Conservation (phyloP, 1,140 invertebrate genomes). For the Temnothorax longispinosus region DNA sequence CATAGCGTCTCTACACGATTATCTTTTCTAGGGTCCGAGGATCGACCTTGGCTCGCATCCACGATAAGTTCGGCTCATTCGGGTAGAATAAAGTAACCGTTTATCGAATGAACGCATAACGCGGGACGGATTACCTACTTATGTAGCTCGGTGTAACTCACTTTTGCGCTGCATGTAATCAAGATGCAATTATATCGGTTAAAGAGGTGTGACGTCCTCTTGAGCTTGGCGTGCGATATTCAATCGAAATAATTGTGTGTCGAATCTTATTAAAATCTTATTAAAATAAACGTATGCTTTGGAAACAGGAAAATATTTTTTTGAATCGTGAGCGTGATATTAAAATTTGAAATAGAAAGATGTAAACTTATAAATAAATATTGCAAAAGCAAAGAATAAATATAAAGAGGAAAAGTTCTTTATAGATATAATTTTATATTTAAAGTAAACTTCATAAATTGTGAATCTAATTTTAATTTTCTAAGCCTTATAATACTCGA, state of each 20-base stretch:
- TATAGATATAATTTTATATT: neutral
- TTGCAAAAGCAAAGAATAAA: neutral
- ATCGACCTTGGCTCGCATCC: conserved; percentile 11
- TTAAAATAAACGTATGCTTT: neutral
- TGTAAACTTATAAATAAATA: neutral
- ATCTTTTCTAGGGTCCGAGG: neutral
- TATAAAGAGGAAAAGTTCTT: neutral
- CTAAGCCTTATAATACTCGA: neutral
- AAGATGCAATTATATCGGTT: conserved; percentile 20
- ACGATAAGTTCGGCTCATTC: neutral
- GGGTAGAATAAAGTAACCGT: neutral
- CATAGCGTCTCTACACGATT: neutral
- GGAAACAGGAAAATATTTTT: neutral
- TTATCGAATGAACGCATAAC: conserved; percentile 23
- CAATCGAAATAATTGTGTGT: neutral
- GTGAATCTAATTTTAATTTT: neutral
- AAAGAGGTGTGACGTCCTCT: neutral
- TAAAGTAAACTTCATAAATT: neutral
- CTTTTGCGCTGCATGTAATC: conserved; percentile 1
- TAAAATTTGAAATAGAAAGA: neutral
- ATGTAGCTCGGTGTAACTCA: neutral
- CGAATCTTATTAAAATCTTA: neutral
- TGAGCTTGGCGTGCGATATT: neutral
- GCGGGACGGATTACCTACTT: conserved; percentile 6
- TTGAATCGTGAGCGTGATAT: neutral